Base-by-base conservation (phyloP, 2,888 invertebrate genomes). In the Clistopyga incitator region DNA sequence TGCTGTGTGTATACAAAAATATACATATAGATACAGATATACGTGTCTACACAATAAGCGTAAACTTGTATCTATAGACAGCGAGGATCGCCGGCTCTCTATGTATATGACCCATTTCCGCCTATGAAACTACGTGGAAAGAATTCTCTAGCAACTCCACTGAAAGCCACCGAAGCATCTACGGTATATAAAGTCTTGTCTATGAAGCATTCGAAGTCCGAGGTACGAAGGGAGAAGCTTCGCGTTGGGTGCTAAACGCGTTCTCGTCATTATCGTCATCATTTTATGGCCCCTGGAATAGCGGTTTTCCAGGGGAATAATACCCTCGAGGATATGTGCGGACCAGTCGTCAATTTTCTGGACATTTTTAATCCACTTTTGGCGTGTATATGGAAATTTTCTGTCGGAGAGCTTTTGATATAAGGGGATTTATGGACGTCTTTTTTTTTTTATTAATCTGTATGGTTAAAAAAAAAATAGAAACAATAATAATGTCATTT, bases 101-200 rank as follows among this genome's bases (percentile, higher is more conserved):
- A 38, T 38, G 54, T 70, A 81, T 74, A 75, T 84, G 84, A 84
- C 84, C 84, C 78, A 81, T 81, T 84, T 84, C 84, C 84, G 84
- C 71, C 78, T 78, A 65, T 78, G 70, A 78, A 78, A 84, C 81
- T 81, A 81, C 81, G 81, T 74, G 68, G 38, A 75, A 84, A 81
- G 78, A 84, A 84, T 84, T 84, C 54, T 78, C 74, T 54, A 64
- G 70, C 64, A 64, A 42, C 23, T 10, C 38, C 11, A 52, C n/a
- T 20, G 47, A 67, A 45, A n/a, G n/a, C 25, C 13, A 25, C 38
- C 20, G 20, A 34, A 64, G 47, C 15, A 45, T 10, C 6, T n/a
- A 61, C 59, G 13, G 59, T 38, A 8, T 13, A 29, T 29, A 13
- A 34, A 29, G n/a, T 23, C 15, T 34, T n/a, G 25, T 25, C 8